phyloP scores from a whole-genome alignment of 2,113 vertebrate species.

The Labeo catla region DNA sequence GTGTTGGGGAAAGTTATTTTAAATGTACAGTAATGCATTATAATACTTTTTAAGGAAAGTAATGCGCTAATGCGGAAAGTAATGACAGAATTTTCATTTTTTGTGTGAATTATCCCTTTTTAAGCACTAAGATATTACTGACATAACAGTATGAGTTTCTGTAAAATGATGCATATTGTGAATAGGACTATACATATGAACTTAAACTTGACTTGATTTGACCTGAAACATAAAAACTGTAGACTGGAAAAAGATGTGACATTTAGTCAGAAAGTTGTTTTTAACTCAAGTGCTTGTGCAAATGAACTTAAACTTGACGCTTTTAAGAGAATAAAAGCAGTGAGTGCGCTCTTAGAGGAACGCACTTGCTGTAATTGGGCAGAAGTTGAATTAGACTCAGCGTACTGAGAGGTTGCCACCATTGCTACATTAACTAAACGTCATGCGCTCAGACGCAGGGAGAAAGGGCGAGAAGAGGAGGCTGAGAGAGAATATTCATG shows the following conservation, averaged over 20 bases:
- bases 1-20: too few species aligned
- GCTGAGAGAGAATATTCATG: constrained; percentile 60
- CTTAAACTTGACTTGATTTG: not conserved
- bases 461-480: not conserved
- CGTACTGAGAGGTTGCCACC: not conserved
- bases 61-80: too few species aligned
- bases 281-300: not conserved
- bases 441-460: constrained; percentile 1
- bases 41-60: too few species aligned
- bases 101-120: too few species aligned
- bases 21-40: too few species aligned
- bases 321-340: constrained; percentile 41
- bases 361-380: constrained; percentile 39
- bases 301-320: not conserved
- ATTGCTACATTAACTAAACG: constrained; percentile 47
- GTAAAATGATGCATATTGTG: not conserved
- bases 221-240: not conserved
- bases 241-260: not conserved
- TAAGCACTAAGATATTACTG: not conserved
- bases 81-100: too few species aligned
- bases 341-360: constrained; percentile 50
- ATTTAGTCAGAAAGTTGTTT: not conserved
- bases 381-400: constrained; percentile 16
- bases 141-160: not conserved
- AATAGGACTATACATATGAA: not conserved